These are phyloP conservation scores for Diabrotica balteata DNA, from an alignment of 2,888 invertebrate genomes.

Conservation along the genomic window DNA sequence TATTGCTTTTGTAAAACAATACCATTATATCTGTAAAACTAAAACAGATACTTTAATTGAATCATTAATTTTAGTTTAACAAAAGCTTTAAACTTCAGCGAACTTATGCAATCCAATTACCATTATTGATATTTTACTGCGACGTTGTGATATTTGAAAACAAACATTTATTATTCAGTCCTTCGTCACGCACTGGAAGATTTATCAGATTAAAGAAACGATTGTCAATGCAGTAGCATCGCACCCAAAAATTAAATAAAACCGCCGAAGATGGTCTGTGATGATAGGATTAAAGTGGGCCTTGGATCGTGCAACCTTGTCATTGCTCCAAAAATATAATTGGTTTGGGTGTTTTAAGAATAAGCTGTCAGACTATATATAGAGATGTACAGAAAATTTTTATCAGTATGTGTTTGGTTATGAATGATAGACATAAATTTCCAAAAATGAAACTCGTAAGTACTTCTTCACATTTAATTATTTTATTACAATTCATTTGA, in stretches of 20 bases:
- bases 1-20: too few relatives aligned
- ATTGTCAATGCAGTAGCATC: conserved; percentile 14
- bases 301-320: conserved; percentile 19
- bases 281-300: conserved; percentile 21
- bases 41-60: too few relatives aligned
- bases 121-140: too few relatives aligned
- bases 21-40: too few relatives aligned
- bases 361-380: conserved; percentile 5
- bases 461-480: too few relatives aligned
- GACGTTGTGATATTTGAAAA: too few relatives aligned
- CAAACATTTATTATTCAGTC: too few relatives aligned
- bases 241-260: conserved; percentile 2
- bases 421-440: neutral
- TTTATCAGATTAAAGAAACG: conserved; percentile 8
- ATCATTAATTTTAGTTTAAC: too few relatives aligned
- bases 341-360: neutral
- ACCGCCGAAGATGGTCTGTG: conserved; percentile 15
- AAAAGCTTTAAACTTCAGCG: too few relatives aligned
- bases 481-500: too few relatives aligned
- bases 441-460: conserved; percentile 7
- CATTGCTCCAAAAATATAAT: conserved; percentile 20
- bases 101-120: too few relatives aligned
- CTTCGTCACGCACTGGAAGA: too few relatives aligned
- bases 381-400: conserved; percentile 7
- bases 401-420: conserved; percentile 2